Base-by-base conservation (phyloP, 2,888 invertebrate genomes). In the Cyaniris semiargus region DNA sequence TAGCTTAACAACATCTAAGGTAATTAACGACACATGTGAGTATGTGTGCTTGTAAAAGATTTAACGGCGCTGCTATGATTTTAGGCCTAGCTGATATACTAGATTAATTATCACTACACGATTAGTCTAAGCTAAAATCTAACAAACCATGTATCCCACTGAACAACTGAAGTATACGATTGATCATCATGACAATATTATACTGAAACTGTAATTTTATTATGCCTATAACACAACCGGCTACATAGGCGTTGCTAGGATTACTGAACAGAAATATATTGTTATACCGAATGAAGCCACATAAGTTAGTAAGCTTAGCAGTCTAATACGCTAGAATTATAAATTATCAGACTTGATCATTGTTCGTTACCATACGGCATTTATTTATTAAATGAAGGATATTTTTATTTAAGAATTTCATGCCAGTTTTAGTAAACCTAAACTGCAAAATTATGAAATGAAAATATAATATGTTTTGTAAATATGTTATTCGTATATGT, bases 251-350 rank as follows among this genome's bases (percentile, higher is more conserved):
- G 15, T 18, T 18, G 66, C 27, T 31, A 1, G 66, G 27, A 66
- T 66, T 66, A 66, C 66, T 66, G 66, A 66, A 66, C 66, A 66
- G 18, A 66, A 66, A 66, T 66, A 66, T 66, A 27, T 27, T 66
- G 27, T 66, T 31, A 66, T 66, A 27, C 5, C 27, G 15, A 60
- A 23, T 23, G 60, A 66, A 66, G 66, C 66, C 66, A 66, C 27
- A 66, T 27, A 66, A 31, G 13, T 15, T 66, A 56, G 58, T 58
- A 66, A 66, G 66, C 66, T 66, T 66, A 66, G 60, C 27, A 66
- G 27, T 27, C 66, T 66, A 66, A 66, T 66, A 66, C 27, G 13
- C 66, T 66, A 66, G 27, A 66, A 27, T 66, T 15, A 0, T 66
- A 66, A 31, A 66, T 15, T 27, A 48, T 27, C 27, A 27, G 27